Evolutionary conservation across 2,113 vertebrate genomes (phyloP).

Genomic region (Pseudorhombus dupliciocellatus): DNA sequence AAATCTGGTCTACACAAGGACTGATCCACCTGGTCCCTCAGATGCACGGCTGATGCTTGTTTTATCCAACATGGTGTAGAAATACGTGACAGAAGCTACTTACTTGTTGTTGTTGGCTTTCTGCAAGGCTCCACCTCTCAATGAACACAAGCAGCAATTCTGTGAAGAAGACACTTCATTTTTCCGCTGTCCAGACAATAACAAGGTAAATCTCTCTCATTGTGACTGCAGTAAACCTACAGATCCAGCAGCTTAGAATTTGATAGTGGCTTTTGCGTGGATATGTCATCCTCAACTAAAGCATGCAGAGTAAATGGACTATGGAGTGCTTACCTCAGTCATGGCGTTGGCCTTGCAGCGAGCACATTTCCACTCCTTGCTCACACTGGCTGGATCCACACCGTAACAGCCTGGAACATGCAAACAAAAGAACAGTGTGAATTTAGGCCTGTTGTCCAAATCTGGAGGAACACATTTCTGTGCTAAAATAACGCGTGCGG

Average conservation of each 20-base stretch:
- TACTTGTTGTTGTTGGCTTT: slow-evolving; percentile 96
- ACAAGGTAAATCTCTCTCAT: not conserved
- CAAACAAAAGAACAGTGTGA: slow-evolving; percentile 10
- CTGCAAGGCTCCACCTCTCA: slow-evolving; percentile 95
- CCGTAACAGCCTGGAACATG: slow-evolving; percentile 90
- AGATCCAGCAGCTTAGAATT: not conserved
- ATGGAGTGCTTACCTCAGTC: slow-evolving; percentile 83
- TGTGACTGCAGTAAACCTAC: not conserved
- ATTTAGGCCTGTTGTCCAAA: not conserved
- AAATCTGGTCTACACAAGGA: too few species aligned
- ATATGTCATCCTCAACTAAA: too few species aligned
- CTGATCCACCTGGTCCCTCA: too few species aligned
- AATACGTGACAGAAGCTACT: slow-evolving; percentile 53
- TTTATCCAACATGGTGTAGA: too few species aligned
- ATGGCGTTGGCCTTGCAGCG: slow-evolving; percentile 91
- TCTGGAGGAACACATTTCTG: not conserved
- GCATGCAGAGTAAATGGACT: not conserved
- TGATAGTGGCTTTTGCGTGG: too few species aligned
- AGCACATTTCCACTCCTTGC: slow-evolving; percentile 92
- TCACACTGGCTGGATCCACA: slow-evolving; percentile 85
- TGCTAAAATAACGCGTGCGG: too few species aligned
- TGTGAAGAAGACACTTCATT: slow-evolving; percentile 61
- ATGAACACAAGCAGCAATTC: slow-evolving; percentile 95
- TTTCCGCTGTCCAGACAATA: not conserved
- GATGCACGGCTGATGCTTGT: too few species aligned